Evolutionary conservation across 2,888 invertebrate species (phyloP), one percentile per base, ranked within the genome.

Genomic region (Sarcophaga variegata): DNA sequence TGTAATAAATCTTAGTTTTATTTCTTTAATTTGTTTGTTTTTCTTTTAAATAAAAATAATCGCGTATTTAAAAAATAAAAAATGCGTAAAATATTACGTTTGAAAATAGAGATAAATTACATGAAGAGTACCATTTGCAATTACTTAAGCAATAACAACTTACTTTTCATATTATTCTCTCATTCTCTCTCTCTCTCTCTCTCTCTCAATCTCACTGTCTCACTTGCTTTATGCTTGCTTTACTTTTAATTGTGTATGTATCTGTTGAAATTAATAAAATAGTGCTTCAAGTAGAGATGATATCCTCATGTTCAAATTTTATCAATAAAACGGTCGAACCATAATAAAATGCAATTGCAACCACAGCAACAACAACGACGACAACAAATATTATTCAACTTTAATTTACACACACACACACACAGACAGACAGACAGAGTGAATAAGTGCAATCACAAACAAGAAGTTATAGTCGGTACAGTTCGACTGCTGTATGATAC

Each of bases 221-320:
- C 37, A 37, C 37, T 10, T 37, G 8, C 10, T 10, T 37, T 37
- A 37, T 37, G 8, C 37, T 8, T 37, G 10, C 1, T 37, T 37
- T 2, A 37, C 27, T 20, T 27, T 27, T 62, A 49, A 6, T 6
- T 70, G 37, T 76, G 54, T 70, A 45, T 69, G 62, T 67, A 62
- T 75, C 60, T 75, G 66, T 62, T 62, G 69, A 74, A 74, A 74
- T 81, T 74, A 74, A 81, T 74, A 47, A 81, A 81, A 81, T 67
- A 67, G 72, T 66, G 60, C 60, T 81, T 66, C 25, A 81, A 81
- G 60, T 74, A 74, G 10, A 37, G 37, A 37, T 37, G 62, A 81
- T 67, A 75, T 69, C 2, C 37, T 37, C 37, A 37, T 37, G 67
- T 49, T 70, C 25, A 79, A 63, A 27, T 79, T 17, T 70, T 79